A percentile compares a stretch with the other conserved stretches of the same genome.
These are phyloP conservation scores for Wasmannia auropunctata DNA, from an alignment of 1,140 invertebrate genomes.

Conservation along the genomic window DNA sequence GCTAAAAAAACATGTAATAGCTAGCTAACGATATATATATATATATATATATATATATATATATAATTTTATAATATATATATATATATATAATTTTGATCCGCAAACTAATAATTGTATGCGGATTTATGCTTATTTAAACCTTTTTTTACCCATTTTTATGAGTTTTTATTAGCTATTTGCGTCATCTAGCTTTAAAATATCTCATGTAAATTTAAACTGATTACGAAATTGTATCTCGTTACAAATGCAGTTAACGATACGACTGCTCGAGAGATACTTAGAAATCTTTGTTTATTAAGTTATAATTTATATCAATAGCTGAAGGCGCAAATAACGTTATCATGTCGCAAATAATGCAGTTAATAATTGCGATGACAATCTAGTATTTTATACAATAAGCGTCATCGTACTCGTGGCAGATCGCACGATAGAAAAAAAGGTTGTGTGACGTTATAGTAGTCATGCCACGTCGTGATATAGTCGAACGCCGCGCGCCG, in stretches of 20 bases:
- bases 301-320: neutral
- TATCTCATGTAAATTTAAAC: neutral
- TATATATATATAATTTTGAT: too few relatives aligned
- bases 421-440: slow-evolving; percentile 1
- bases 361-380: neutral
- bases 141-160: neutral
- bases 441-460: slow-evolving; percentile 11
- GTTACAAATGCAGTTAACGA: neutral
- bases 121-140: neutral
- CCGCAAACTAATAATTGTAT: neutral
- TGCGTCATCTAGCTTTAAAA: neutral
- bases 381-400: neutral
- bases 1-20: neutral
- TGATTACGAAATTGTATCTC: neutral
- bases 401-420: neutral
- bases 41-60: too few relatives aligned
- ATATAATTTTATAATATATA: too few relatives aligned
- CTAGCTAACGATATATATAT: neutral
- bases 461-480: neutral
- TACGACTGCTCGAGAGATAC: neutral
- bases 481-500: too few relatives aligned
- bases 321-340: neutral
- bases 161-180: neutral
- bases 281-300: neutral
- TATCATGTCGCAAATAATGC: neutral